phyloP scores from a whole-genome alignment of 2,888 invertebrate genomes.

The Harpalus rufipes region DNA sequence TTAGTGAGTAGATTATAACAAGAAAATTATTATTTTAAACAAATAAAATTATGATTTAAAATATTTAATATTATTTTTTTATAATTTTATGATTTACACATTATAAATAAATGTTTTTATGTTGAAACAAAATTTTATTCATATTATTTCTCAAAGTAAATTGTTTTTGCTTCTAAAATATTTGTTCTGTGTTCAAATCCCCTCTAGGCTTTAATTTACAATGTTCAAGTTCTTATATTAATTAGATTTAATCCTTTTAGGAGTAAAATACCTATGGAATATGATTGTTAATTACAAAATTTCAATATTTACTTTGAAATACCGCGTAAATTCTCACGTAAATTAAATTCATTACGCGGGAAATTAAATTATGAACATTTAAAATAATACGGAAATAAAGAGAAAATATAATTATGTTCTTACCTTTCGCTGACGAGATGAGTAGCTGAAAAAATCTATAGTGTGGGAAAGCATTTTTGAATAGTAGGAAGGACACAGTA shows the following conservation, averaged over 20 bases:
- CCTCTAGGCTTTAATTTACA: slow-evolving; percentile 19
- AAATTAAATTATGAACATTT: not conserved
- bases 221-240: slow-evolving; percentile 27
- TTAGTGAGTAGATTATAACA: too few relatives aligned
- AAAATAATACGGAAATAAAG: not conserved
- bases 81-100: too few relatives aligned
- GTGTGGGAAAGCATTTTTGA: not conserved
- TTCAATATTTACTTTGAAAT: slow-evolving; percentile 25
- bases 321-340: not conserved
- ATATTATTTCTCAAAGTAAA: not conserved
- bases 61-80: too few relatives aligned
- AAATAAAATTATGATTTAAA: too few relatives aligned
- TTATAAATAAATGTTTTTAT: too few relatives aligned
- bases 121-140: not conserved
- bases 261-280: slow-evolving; percentile 17
- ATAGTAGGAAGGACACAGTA: too few relatives aligned
- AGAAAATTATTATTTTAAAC: too few relatives aligned
- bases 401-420: not conserved
- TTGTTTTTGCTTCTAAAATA: not conserved
- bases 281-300: slow-evolving; percentile 31
- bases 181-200: not conserved
- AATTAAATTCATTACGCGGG: not conserved
- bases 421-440: not conserved
- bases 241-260: slow-evolving; percentile 45
- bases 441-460: not conserved